These are phyloP conservation scores for Riparia riparia DNA, from an alignment of 2,113 vertebrate genomes.

Conservation along the genomic window DNA sequence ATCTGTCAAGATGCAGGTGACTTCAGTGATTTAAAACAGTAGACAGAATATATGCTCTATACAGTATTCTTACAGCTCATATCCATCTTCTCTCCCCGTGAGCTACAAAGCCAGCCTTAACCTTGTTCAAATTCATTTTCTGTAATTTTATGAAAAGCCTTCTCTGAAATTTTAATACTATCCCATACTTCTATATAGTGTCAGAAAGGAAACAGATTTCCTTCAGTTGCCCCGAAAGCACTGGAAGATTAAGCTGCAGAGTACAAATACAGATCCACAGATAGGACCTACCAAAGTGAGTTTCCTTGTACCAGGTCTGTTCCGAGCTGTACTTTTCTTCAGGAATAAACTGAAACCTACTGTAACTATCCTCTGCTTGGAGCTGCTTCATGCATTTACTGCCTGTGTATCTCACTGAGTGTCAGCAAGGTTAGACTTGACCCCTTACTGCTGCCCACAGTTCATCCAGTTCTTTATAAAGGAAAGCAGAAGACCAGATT, in stretches of 20 bases:
- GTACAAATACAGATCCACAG: not conserved
- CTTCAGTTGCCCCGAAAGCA: not conserved
- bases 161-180: not conserved
- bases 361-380: not conserved
- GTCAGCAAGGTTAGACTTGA: not conserved
- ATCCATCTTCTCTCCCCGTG: not conserved
- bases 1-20: not conserved
- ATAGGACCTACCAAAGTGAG: not conserved
- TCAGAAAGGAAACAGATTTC: not conserved
- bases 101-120: not conserved
- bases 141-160: not conserved
- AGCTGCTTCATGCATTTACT: fast-evolving
- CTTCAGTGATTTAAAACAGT: not conserved
- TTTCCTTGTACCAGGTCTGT: not conserved
- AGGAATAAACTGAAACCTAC: not conserved
- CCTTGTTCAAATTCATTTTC: not conserved
- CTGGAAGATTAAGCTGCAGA: not conserved
- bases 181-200: not conserved
- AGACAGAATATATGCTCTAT: not conserved
- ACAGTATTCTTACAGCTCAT: not conserved
- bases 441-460: not conserved
- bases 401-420: fast-evolving
- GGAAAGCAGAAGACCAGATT: not conserved
- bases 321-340: not conserved
- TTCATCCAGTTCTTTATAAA: not conserved